Evolutionary conservation across 2,113 vertebrate species (phyloP).

Genomic region (Catharus minimus): DNA sequence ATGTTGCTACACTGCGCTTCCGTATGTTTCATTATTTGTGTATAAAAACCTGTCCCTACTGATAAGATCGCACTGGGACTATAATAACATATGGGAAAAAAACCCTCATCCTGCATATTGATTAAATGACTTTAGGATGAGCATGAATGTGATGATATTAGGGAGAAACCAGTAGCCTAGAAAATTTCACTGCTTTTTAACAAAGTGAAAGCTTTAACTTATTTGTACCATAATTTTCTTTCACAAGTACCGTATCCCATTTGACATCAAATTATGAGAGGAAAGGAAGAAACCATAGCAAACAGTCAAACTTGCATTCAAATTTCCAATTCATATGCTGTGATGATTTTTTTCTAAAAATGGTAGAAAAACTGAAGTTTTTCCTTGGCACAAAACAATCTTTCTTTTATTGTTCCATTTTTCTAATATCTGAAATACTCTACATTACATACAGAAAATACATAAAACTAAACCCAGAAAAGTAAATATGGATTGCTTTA

Average conservation of each 20-base stretch:
- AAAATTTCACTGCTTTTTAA: neutral
- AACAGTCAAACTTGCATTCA: neutral
- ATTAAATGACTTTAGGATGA: neutral
- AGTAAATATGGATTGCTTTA: neutral
- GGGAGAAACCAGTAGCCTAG: neutral
- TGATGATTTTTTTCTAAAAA: neutral
- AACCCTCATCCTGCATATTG: rapidly evolving
- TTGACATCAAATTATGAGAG: neutral
- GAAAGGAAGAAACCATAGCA: neutral
- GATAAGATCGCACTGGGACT: neutral
- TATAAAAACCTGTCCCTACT: neutral
- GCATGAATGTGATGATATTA: neutral
- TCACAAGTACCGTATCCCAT: neutral
- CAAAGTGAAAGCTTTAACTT: neutral
- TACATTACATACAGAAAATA: neutral
- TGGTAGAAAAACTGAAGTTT: neutral
- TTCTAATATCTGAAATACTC: neutral
- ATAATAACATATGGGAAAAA: neutral
- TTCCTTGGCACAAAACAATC: neutral
- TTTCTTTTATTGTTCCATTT: neutral
- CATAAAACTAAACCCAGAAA: neutral
- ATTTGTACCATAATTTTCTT: neutral
- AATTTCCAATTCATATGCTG: neutral
- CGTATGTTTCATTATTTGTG: neutral
- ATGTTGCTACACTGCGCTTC: neutral